Evolutionary conservation across 2,888 invertebrate species (phyloP), one percentile per base, ranked within the genome.

Genomic region (Zygogramma bicolorata): DNA sequence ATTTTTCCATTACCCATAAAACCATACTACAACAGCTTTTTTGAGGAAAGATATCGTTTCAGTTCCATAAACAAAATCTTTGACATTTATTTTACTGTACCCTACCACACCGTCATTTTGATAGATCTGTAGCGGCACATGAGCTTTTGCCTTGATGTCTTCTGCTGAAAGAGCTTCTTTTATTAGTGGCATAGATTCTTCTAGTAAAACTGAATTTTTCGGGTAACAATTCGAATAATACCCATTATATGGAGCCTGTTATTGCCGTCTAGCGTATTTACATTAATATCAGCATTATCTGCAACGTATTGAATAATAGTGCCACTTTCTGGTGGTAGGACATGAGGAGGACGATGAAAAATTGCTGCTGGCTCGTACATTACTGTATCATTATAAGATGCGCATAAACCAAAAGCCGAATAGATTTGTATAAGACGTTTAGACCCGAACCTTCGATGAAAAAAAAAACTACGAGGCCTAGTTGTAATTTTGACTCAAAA

Each of bases 381-480:
- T 15, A 80, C 63, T 20, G 79, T 74, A 25, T 81, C 76, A 70
- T 70, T 78, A 69, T 81, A 80, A 22, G 80, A 79, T 62, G 77
- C 74, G 61, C 75, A 77, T 22, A 79, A 70, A 70, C 78, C 79
- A 46, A 81, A 77, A 66, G 62, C 57, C 18, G 77, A 79, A 49
- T 77, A 77, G 65, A 79, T 69, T 27, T 76, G 27, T 71, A 79
- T 70, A 49, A 80, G 63, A 65, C 76, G 74, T 74, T 75, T 79
- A 7, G 79, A 80, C n/a, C 74, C 78, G 75, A 69, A 80, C 38
- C 73, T 57, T 74, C 74, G 59, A 68, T 79, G 76, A n/a, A n/a
- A 68, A 77, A 69, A 76, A 75, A 79, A 63, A 79, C 75, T 62
- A 78, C 67, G 18, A 79, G 70, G 92, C 81, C 89, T 89, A 20